phyloP scores from a whole-genome alignment of 1,140 invertebrate species.

The Cydia strobilella region DNA sequence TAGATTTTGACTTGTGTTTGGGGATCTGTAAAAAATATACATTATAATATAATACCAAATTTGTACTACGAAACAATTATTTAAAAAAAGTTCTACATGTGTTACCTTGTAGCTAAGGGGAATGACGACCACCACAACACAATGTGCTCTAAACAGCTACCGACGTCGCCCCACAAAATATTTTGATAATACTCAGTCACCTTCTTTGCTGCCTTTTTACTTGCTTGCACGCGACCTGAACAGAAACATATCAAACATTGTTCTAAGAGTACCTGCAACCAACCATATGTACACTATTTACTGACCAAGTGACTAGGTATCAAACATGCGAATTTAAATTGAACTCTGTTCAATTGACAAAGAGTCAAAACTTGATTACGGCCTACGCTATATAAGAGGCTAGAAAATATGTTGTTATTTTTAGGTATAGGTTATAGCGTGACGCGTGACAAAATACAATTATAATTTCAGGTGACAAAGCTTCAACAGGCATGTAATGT shows the following conservation, averaged over 20 bases:
- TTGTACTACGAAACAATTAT: too few species aligned
- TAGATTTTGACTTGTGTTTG: constrained; percentile 85
- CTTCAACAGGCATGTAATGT: neutral
- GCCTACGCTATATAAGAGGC: too few species aligned
- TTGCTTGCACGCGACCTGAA: constrained; percentile 70
- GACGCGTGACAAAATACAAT: neutral
- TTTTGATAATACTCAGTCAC: constrained; percentile 78
- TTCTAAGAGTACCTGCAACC: neutral
- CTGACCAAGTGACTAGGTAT: too few species aligned
- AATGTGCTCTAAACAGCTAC: constrained; percentile 87
- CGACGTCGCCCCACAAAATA: constrained; percentile 86
- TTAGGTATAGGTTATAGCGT: neutral
- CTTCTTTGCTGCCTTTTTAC: constrained; percentile 73
- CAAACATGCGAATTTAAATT: too few species aligned
- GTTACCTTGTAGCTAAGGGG: constrained; percentile 81
- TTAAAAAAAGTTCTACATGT: neutral
- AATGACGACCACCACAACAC: constrained; percentile 89
- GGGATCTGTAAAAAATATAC: constrained; percentile 71
- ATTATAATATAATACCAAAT: too few species aligned
- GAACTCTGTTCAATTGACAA: too few species aligned
- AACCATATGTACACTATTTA: too few species aligned
- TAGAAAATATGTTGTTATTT: too few species aligned
- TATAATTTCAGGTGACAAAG: neutral
- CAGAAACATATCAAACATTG: neutral
- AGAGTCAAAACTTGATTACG: too few species aligned